phyloP scores from a whole-genome alignment of 1,140 invertebrate species.

The Halesus radiatus region DNA sequence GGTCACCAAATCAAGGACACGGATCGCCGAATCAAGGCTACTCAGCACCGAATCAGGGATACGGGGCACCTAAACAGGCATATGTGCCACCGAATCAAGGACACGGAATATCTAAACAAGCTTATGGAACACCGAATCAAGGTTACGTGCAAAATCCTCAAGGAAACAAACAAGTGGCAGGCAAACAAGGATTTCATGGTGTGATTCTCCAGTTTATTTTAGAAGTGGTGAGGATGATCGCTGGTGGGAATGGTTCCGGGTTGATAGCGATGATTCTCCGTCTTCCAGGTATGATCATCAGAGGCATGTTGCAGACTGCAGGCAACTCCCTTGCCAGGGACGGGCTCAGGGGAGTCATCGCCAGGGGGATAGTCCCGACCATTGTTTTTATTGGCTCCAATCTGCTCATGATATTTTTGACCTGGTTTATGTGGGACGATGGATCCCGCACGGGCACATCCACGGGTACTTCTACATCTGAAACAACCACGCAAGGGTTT shows the following conservation, averaged over 20 bases:
- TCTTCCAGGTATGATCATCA: constrained; percentile 38
- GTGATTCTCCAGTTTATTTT: constrained; percentile 42
- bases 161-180: background rate
- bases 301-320: constrained; percentile 26
- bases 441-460: background rate
- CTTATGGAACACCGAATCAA: too few species aligned
- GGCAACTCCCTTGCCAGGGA: constrained; percentile 18
- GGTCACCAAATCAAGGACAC: background rate
- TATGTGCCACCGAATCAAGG: too few species aligned
- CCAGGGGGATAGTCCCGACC: constrained; percentile 46
- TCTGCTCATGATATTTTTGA: constrained; percentile 39
- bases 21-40: background rate
- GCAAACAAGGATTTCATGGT: background rate
- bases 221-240: constrained; percentile 43
- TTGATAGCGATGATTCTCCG: constrained; percentile 12
- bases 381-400: constrained; percentile 46
- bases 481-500: too few species aligned
- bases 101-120: too few species aligned
- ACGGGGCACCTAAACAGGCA: background rate
- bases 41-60: background rate
- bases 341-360: constrained; percentile 45
- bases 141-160: background rate
- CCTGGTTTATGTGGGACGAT: constrained; percentile 54
- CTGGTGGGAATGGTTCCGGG: constrained; percentile 41
- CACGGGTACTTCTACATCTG: background rate